phyloP scores from a whole-genome alignment of 2,113 vertebrate genomes.

The Vidua macroura region DNA sequence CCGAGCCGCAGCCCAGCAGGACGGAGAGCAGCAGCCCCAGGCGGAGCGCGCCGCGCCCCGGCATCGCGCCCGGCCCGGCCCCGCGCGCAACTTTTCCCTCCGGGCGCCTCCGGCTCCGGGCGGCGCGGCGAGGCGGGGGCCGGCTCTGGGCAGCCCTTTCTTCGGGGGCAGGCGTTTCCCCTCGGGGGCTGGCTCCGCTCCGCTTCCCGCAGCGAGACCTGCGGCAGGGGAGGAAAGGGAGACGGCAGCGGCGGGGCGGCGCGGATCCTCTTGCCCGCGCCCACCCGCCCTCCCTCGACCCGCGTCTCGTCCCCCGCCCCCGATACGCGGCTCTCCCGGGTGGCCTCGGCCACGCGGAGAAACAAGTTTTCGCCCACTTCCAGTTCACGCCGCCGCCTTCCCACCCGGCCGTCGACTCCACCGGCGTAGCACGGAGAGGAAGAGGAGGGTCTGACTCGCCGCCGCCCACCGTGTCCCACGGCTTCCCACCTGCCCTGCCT shows the following conservation, averaged over 20 bases:
- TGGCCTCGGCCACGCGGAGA: not conserved
- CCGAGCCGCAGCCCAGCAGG: slow-evolving; percentile 58
- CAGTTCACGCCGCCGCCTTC: not conserved
- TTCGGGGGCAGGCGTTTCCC: not conserved
- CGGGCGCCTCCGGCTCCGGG: not conserved
- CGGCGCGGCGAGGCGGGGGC: not conserved
- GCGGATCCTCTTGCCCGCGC: not conserved
- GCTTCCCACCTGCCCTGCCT: not conserved
- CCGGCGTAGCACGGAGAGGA: not conserved
- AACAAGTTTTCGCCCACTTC: not conserved
- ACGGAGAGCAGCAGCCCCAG: slow-evolving; percentile 41
- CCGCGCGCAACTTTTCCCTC: not conserved
- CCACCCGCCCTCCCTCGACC: not conserved
- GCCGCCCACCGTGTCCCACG: not conserved
- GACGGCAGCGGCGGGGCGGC: not conserved
- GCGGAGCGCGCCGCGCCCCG: slow-evolving; percentile 37
- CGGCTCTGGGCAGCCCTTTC: not conserved
- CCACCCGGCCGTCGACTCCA: not conserved
- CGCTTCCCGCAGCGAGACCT: not conserved
- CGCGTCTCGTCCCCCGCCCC: not conserved
- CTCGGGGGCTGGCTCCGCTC: not conserved
- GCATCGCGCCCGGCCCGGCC: slow-evolving; percentile 27
- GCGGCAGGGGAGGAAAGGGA: not conserved
- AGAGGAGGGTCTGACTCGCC: not conserved
- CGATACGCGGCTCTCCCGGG: not conserved